These are phyloP conservation scores for Ptychochromis oligacanthus DNA, from an alignment of 2,113 vertebrate genomes.

Conservation along the genomic window DNA sequence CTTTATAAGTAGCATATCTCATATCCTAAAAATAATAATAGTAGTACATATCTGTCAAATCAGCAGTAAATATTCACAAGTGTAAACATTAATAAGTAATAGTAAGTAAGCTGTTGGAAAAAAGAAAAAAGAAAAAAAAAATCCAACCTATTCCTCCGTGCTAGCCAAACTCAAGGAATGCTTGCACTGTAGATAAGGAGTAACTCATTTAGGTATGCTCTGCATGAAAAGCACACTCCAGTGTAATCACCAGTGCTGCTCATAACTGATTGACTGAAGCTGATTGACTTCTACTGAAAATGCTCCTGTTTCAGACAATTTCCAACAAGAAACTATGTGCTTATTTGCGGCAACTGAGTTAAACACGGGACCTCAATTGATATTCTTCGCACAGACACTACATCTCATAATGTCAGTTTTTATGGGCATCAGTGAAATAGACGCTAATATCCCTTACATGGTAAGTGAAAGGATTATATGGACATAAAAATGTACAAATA, in stretches of 20 bases:
- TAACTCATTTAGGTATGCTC: conserved; percentile 14
- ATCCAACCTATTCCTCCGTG: neutral
- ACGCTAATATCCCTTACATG: conserved; percentile 61
- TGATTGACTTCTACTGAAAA: conserved; percentile 58
- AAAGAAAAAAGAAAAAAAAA: fast-evolving
- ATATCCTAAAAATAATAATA: neutral
- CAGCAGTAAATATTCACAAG: neutral
- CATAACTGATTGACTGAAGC: conserved; percentile 46
- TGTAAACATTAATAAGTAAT: neutral
- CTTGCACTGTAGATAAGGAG: neutral
- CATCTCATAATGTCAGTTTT: conserved; percentile 49
- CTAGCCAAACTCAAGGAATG: neutral
- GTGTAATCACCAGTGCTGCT: conserved; percentile 8
- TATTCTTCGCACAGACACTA: conserved; percentile 28
- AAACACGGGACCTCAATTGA: conserved; percentile 10
- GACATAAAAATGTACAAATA: conserved; percentile 42
- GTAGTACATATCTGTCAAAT: neutral
- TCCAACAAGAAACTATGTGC: conserved; percentile 30
- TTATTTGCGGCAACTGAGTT: neutral
- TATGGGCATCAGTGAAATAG: conserved; percentile 51
- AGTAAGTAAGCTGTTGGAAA: neutral
- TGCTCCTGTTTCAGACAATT: conserved; percentile 32
- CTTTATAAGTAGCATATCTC: neutral
- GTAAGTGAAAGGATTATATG: conserved; percentile 40
- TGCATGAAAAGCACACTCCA: conserved; percentile 19